Conservation (phyloP, 1,140 invertebrate genomes). For the Bombus balteatus region DNA sequence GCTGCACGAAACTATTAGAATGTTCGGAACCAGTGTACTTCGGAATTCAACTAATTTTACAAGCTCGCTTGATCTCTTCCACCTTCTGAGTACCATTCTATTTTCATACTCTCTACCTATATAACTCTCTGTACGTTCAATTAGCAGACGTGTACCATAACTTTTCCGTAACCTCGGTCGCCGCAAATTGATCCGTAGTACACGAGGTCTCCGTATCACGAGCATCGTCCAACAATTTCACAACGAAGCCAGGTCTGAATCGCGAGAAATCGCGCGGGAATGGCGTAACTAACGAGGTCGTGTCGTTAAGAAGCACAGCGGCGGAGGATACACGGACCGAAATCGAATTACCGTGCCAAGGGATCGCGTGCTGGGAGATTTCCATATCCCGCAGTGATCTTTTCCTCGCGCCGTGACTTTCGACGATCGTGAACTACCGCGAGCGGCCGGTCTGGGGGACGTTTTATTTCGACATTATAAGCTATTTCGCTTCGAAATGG, state of each 20-base stretch:
- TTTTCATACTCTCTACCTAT: not conserved
- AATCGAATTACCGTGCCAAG: constrained; percentile 59
- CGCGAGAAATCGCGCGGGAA: not conserved
- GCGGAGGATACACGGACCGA: constrained; percentile 40
- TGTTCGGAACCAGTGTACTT: not conserved
- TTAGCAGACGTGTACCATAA: not conserved
- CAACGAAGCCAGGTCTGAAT: not conserved
- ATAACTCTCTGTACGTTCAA: not conserved
- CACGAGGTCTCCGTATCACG: not conserved
- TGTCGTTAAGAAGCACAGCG: constrained; percentile 30
- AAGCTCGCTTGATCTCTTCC: not conserved
- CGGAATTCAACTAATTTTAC: not conserved
- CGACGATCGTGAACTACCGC: constrained; percentile 37
- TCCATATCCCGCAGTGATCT: constrained; percentile 58
- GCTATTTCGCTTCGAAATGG: constrained; percentile 77
- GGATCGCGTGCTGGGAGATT: constrained; percentile 48
- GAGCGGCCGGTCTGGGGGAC: constrained; percentile 23
- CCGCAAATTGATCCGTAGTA: not conserved
- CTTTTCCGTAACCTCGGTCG: not conserved
- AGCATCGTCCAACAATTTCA: not conserved
- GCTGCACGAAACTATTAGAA: not conserved
- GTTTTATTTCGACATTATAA: constrained; percentile 76
- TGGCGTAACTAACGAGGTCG: constrained; percentile 21
- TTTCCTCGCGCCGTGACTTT: constrained; percentile 45
- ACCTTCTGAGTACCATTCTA: not conserved